These are phyloP conservation scores for Aurelia aurita DNA, from an alignment of 30 jellyfish, hydroid and myxozoan species.

Conservation along the genomic window DNA sequence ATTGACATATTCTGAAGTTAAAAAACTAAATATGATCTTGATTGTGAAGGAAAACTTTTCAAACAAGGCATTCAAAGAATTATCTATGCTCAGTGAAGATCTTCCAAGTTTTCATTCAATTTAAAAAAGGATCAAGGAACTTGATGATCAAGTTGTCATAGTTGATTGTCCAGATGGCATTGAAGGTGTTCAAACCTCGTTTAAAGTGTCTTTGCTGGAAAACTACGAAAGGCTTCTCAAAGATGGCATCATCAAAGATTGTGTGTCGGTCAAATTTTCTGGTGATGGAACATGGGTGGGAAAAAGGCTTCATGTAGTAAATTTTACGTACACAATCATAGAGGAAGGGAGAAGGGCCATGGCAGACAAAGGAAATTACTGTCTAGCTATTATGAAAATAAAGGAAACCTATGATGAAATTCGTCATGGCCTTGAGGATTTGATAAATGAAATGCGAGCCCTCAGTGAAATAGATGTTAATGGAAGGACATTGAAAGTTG, in stretches of 20 bases:
- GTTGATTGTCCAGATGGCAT: background rate
- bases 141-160: background rate
- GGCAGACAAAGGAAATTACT: constrained; percentile 37
- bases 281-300: constrained; percentile 45
- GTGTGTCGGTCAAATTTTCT: constrained; percentile 11
- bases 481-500: constrained; percentile 11
- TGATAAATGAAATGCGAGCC: constrained; percentile 7
- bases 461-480: background rate
- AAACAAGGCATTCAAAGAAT: constrained; percentile 13
- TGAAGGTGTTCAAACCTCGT: constrained; percentile 21
- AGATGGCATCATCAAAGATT: constrained; percentile 4
- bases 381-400: constrained; percentile 21
- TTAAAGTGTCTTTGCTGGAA: background rate
- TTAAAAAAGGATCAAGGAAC: constrained; percentile 6
- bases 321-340: constrained; percentile 17
- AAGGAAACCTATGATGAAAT: constrained; percentile 19
- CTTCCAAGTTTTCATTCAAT: constrained; percentile 12
- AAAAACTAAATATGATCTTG: background rate
- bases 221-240: background rate
- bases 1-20: background rate
- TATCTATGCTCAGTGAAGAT: constrained; percentile 6
- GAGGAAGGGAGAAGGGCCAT: constrained; percentile 12
- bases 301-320: constrained; percentile 10
- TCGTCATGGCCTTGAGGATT: constrained; percentile 14
- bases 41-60: constrained; percentile 14